These are phyloP conservation scores for Setipinna tenuifilis DNA, from an alignment of 2,797 vertebrate genomes.

Conservation along the genomic window DNA sequence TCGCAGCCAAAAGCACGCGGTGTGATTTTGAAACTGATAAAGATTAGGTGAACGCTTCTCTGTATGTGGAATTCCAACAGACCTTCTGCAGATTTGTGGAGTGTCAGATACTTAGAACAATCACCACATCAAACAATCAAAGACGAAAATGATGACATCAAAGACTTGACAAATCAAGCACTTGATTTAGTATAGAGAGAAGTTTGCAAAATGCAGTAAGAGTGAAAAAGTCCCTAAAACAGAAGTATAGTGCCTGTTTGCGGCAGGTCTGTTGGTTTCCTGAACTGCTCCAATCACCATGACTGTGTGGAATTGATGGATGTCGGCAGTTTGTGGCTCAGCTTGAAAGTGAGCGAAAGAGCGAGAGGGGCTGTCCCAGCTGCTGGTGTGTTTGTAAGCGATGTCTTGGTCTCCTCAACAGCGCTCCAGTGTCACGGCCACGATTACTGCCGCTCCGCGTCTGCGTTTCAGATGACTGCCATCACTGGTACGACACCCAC, in stretches of 20 bases:
- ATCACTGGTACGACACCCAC: conserved; percentile 76
- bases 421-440: conserved; percentile 80
- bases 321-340: not conserved
- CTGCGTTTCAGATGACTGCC: conserved; percentile 76
- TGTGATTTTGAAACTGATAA: not conserved
- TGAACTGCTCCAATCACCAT: not conserved
- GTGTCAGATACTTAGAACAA: not conserved
- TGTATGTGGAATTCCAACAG: not conserved
- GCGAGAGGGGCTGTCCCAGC: not conserved
- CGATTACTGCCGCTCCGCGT: conserved; percentile 81
- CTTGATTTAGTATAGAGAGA: too few species aligned
- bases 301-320: conserved; percentile 1
- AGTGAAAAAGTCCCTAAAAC: too few species aligned
- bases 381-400: conserved; percentile 72
- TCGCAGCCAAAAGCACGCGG: not conserved
- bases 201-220: too few species aligned
- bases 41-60: not conserved
- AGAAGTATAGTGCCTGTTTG: not conserved
- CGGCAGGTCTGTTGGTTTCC: conserved; percentile 3
- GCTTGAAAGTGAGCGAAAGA: not conserved
- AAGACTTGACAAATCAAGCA: not conserved
- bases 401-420: conserved; percentile 79
- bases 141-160: not conserved
- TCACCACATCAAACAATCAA: not conserved
- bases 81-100: not conserved